Evolutionary conservation across 2,113 vertebrate genomes (phyloP).

Genomic region (Perca fluviatilis): DNA sequence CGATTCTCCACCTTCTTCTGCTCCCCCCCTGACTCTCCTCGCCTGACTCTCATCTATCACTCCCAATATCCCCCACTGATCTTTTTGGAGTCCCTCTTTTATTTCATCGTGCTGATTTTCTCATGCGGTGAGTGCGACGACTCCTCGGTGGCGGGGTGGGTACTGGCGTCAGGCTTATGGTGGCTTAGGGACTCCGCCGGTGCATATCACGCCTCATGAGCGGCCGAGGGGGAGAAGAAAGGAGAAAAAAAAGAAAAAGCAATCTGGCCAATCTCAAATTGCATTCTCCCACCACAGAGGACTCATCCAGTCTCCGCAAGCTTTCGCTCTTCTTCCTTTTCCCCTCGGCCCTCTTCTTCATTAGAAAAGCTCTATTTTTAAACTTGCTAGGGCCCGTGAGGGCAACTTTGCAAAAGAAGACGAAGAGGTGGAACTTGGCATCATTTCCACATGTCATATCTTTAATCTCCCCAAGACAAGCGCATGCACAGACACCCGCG

Average conservation of each 20-base stretch:
- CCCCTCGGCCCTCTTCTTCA: constrained; percentile 71
- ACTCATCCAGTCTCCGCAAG: constrained; percentile 56
- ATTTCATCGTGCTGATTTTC: constrained; percentile 78
- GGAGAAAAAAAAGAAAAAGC: constrained; percentile 64
- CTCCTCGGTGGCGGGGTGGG: constrained; percentile 63
- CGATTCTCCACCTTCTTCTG: background rate
- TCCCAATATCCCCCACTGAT: constrained; percentile 81
- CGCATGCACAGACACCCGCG: constrained; percentile 33
- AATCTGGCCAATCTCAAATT: constrained; percentile 84
- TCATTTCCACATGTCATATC: constrained; percentile 69
- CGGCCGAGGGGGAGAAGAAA: constrained; percentile 50
- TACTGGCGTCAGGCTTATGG: constrained; percentile 69
- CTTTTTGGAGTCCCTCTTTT: constrained; percentile 79
- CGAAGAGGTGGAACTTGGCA: constrained; percentile 69
- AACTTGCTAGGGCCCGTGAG: constrained; percentile 59
- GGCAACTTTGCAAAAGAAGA: constrained; percentile 58
- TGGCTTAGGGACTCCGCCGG: constrained; percentile 72
- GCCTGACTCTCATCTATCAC: constrained; percentile 68
- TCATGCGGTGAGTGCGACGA: constrained; percentile 52
- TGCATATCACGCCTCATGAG: constrained; percentile 76
- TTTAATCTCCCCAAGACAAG: constrained; percentile 56
- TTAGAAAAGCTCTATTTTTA: constrained; percentile 82
- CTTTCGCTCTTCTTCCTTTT: constrained; percentile 50
- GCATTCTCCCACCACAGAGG: constrained; percentile 72
- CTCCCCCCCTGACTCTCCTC: background rate